These are phyloP conservation scores for Neosalanx taihuensis DNA, from an alignment of 2,797 vertebrate species.

Conservation along the genomic window DNA sequence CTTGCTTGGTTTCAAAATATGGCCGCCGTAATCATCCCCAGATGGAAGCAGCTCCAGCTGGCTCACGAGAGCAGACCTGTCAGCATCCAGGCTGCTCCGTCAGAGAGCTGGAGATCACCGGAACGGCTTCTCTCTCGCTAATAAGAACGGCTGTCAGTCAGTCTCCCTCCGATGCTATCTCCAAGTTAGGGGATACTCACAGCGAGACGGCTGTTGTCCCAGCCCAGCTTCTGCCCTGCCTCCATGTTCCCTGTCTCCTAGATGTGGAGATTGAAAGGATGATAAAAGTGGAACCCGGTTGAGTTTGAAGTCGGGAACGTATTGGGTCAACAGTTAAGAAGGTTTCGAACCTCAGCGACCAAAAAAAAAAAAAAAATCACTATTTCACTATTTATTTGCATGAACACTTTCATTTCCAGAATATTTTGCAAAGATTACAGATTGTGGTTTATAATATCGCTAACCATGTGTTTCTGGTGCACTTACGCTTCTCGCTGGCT, in stretches of 20 bases:
- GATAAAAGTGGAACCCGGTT: constrained; percentile 7
- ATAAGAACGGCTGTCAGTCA: constrained; percentile 27
- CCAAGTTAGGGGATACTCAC: constrained; percentile 45
- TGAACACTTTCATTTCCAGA: not conserved
- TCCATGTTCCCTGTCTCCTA: constrained; percentile 20
- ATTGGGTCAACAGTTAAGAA: not conserved
- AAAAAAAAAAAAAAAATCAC: not conserved
- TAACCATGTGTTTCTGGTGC: not conserved
- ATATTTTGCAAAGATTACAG: not conserved
- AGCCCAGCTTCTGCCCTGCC: constrained; percentile 39
- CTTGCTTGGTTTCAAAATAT: constrained; percentile 76
- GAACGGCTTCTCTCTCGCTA: constrained; percentile 49
- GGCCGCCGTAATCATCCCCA: constrained; percentile 71
- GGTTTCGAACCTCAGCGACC: constrained; percentile 18
- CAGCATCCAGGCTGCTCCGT: constrained; percentile 37
- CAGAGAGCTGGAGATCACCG: constrained; percentile 41
- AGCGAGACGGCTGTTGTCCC: constrained; percentile 25
- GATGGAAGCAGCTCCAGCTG: constrained; percentile 74
- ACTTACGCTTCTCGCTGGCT: not conserved
- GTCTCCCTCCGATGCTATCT: constrained; percentile 47
- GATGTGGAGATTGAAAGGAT: constrained; percentile 20
- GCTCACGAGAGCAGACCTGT: constrained; percentile 36
- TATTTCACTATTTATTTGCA: not conserved
- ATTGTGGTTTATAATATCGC: not conserved
- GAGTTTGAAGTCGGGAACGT: not conserved